Base-by-base conservation (phyloP, 2,113 vertebrate genomes). In the Cheirogaleus medius region DNA sequence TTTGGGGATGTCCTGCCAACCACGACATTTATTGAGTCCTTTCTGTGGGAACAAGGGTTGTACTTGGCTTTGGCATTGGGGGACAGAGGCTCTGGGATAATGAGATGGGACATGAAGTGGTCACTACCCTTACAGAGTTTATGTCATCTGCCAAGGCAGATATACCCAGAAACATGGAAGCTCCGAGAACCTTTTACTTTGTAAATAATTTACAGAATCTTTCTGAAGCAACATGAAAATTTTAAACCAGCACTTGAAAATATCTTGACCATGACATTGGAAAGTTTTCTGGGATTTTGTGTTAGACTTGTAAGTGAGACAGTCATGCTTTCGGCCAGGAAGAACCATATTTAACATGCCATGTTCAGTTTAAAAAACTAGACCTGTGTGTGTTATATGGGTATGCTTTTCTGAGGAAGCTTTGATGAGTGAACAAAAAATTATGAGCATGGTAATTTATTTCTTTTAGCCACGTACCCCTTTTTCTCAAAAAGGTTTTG, bases 401-500 rank as follows among this genome's bases (percentile, higher is more conserved):
- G 17, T 83, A 13, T 86, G 21, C 37, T 91, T 87, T 37, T 87
- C 29, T 90, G 68, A 95, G 56, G 68, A 95, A 89, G 89, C 87
- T 68, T 95, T 91, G 42, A 71, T 95, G 52, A 82, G 15, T 37
- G 29, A 25, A 84, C n/a, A 86, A 84, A 73, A 91, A 82, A 39
- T 73, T 77, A 3, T 73, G 78, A 85, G 44, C 6, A n/a, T 66
- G 5, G 14, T 82, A 64, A 78, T 87, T 97, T 94, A 69, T 91
- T 90, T 93, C 47, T 77, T 87, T 95, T 73, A 92, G 39, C 21
- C 29, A 76, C 10, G 66, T 69, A 29, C 3, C 4, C 20, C 8
- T 81, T 13, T 95, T 93, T 95, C 44, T 90, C 47, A 78, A 77
- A 73, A 91, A 85, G 64, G 63, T 81, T 93, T 94, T 91, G 54